Evolutionary conservation across 2,797 vertebrate genomes (phyloP).

Genomic region (Sebastes iracundus): DNA sequence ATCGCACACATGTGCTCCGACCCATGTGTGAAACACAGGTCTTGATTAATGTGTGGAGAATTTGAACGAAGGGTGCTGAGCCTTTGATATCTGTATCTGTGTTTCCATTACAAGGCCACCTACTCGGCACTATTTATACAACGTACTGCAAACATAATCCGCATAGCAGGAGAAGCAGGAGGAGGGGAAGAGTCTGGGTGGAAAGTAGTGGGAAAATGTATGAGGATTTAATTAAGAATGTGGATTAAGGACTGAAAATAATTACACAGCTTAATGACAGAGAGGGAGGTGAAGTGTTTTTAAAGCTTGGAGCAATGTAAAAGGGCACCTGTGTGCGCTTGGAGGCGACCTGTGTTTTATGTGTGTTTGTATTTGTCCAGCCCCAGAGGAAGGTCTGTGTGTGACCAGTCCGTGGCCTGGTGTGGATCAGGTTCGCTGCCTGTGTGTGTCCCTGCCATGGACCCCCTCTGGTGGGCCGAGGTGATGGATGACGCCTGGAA

Average conservation of each 20-base stretch:
- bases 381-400: slow-evolving; percentile 36
- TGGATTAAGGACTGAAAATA: slow-evolving; percentile 61
- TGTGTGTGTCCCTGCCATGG: slow-evolving; percentile 54
- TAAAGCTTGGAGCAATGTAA: slow-evolving; percentile 5
- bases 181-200: slow-evolving; percentile 12
- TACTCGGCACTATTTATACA: slow-evolving; percentile 69
- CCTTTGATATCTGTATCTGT: slow-evolving; percentile 70
- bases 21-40: slow-evolving; percentile 69
- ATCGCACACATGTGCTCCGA: slow-evolving; percentile 25
- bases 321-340: slow-evolving; percentile 41
- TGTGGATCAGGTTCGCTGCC: slow-evolving; percentile 58
- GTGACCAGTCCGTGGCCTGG: slow-evolving; percentile 56
- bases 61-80: slow-evolving; percentile 26
- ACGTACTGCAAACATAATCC: slow-evolving; percentile 63
- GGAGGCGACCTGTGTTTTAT: slow-evolving; percentile 51
- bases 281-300: slow-evolving; percentile 27
- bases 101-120: slow-evolving; percentile 70
- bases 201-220: slow-evolving; percentile 32
- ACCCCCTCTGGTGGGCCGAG: slow-evolving; percentile 49
- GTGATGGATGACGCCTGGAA: slow-evolving; percentile 78
- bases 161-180: slow-evolving; percentile 33
- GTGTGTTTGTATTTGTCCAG: slow-evolving; percentile 58
- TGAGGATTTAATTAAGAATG: slow-evolving; percentile 62
- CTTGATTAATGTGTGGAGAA: slow-evolving; percentile 64
- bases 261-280: slow-evolving; percentile 34